Conservation (phyloP, 2,888 invertebrate species). For the Drosophila anomelani region DNA sequence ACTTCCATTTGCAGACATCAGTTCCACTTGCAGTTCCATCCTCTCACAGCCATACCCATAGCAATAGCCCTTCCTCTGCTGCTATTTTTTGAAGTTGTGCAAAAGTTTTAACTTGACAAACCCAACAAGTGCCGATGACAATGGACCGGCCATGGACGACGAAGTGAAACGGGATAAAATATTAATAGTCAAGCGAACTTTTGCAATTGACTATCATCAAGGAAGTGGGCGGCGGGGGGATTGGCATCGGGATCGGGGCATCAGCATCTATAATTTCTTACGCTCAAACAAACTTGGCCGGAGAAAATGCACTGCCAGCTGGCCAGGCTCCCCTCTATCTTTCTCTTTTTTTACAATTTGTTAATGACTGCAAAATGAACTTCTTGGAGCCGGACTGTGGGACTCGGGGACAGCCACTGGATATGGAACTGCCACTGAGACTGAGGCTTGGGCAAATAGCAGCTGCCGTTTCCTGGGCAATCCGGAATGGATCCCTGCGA, state of each 20-base stretch:
- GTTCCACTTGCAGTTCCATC: conserved; percentile 32
- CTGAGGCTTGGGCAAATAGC: conserved; percentile 59
- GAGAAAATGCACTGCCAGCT: conserved; percentile 49
- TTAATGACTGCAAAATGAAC: conserved; percentile 78
- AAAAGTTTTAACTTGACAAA: conserved; percentile 49
- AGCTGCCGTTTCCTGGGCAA: conserved; percentile 65
- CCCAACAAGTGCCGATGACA: conserved; percentile 71
- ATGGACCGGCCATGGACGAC: conserved; percentile 48
- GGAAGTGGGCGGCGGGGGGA: conserved; percentile 33
- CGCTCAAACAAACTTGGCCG: conserved; percentile 68
- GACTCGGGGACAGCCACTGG: not conserved
- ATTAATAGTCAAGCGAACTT: conserved; percentile 73
- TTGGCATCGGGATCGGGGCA: conserved; percentile 37
- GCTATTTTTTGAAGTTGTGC: conserved; percentile 47
- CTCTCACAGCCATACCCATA: not conserved
- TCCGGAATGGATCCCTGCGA: conserved; percentile 32
- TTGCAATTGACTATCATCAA: conserved; percentile 74
- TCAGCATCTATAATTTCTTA: conserved; percentile 70
- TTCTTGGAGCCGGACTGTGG: conserved; percentile 40
- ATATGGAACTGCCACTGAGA: conserved; percentile 3
- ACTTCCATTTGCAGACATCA: conserved; percentile 50
- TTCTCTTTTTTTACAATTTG: conserved; percentile 67
- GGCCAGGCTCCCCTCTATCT: not conserved
- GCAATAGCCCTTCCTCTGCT: conserved; percentile 3
- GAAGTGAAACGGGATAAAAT: conserved; percentile 75